Percentiles rank a stretch among this genome's conserved stretches.
These are phyloP conservation scores for Cinclus cinclus DNA, from an alignment of 2,113 vertebrate genomes.

Conservation along the genomic window DNA sequence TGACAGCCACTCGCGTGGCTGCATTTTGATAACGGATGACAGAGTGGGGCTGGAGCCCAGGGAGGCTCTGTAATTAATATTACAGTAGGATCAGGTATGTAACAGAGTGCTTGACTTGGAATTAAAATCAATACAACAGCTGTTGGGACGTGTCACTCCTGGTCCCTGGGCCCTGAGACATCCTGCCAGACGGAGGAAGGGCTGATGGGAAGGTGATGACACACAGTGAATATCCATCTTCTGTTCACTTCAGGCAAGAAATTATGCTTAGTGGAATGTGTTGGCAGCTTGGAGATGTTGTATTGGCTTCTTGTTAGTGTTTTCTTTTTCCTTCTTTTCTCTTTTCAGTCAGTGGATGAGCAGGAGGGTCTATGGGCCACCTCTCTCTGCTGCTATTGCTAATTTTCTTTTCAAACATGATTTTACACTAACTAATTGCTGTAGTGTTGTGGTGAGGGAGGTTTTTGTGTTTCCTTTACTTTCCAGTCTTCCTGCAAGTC, in stretches of 20 bases:
- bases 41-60: background rate
- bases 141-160: slow-evolving; percentile 26
- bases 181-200: background rate
- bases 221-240: slow-evolving; percentile 40
- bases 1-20: background rate
- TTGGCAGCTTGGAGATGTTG: slow-evolving; percentile 23
- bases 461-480: background rate
- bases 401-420: background rate
- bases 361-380: background rate
- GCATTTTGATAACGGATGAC: slow-evolving; percentile 54
- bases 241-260: slow-evolving; percentile 33
- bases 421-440: background rate
- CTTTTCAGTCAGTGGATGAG: background rate
- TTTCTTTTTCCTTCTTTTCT: background rate
- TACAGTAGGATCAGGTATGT: slow-evolving; percentile 27
- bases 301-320: background rate
- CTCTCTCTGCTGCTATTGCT: background rate
- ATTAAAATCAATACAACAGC: slow-evolving; percentile 52
- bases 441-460: background rate
- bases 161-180: slow-evolving; percentile 27
- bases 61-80: slow-evolving; percentile 60
- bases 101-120: background rate
- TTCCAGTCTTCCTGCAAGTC: background rate
- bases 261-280: slow-evolving; percentile 43
- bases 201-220: slow-evolving; percentile 53